phyloP scores from a whole-genome alignment of 1,140 invertebrate genomes.

The Anoplophora glabripennis region DNA sequence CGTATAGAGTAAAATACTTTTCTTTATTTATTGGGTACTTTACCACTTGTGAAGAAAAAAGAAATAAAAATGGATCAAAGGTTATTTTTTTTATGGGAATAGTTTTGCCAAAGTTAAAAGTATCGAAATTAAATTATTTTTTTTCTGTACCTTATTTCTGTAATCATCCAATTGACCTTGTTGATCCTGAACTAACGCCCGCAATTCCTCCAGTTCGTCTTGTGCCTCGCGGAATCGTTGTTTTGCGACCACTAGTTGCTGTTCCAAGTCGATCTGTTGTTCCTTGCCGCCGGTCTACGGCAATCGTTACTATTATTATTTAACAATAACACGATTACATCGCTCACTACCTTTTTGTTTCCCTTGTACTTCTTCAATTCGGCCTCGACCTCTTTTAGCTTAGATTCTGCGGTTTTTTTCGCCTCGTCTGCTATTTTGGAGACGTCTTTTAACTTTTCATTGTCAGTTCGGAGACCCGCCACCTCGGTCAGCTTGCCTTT shows the following conservation, averaged over 20 bases:
- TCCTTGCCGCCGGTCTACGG: slow-evolving; percentile 56
- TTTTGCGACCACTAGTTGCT: slow-evolving; percentile 59
- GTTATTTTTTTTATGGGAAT: too few relatives aligned
- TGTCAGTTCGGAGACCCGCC: slow-evolving; percentile 52
- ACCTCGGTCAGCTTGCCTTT: slow-evolving; percentile 58
- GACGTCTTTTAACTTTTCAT: slow-evolving; percentile 53
- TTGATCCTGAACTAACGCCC: slow-evolving; percentile 66
- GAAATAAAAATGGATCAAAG: too few relatives aligned
- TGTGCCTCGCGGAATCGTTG: slow-evolving; percentile 63
- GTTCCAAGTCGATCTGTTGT: slow-evolving; percentile 62
- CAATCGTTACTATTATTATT: background rate
- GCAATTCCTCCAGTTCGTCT: slow-evolving; percentile 66
- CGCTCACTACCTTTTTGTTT: background rate
- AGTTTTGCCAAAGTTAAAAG: too few relatives aligned
- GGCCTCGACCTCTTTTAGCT: slow-evolving; percentile 54
- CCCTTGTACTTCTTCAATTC: slow-evolving; percentile 50
- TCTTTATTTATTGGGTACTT: too few relatives aligned
- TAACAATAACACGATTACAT: background rate
- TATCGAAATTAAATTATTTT: too few relatives aligned
- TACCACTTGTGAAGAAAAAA: too few relatives aligned
- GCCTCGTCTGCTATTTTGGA: slow-evolving; percentile 53
- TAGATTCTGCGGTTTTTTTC: slow-evolving; percentile 53
- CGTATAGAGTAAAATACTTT: too few relatives aligned
- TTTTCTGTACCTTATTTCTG: slow-evolving; percentile 64
- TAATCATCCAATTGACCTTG: slow-evolving; percentile 70